phyloP scores from a whole-genome alignment of 2,797 vertebrate species.

The Coregonus sp. region DNA sequence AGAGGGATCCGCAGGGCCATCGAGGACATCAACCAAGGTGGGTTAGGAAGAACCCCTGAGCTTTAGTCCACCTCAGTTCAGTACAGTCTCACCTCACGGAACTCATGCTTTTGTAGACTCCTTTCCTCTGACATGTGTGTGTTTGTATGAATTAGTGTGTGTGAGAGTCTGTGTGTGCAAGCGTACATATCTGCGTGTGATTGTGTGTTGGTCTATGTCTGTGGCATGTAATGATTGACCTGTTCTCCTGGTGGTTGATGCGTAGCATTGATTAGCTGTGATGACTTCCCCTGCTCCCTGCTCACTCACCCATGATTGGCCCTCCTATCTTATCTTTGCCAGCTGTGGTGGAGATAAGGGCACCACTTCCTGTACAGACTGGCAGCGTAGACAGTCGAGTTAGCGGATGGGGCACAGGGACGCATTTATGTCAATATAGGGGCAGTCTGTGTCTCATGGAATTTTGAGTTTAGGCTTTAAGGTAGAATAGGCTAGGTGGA shows the following conservation, averaged over 20 bases:
- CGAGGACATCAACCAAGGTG: slow-evolving; percentile 95
- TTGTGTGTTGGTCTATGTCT: slow-evolving; percentile 37
- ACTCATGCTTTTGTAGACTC: too few species aligned
- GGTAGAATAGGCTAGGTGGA: background rate
- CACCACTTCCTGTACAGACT: slow-evolving; percentile 59
- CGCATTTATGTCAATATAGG: too few species aligned
- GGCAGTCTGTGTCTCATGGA: background rate
- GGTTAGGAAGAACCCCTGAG: background rate
- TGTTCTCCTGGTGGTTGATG: slow-evolving; percentile 52
- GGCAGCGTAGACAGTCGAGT: slow-evolving; percentile 24
- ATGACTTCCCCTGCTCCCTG: slow-evolving; percentile 57
- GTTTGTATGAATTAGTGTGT: background rate
- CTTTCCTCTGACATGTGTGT: background rate
- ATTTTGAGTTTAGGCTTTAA: background rate
- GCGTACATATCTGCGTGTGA: background rate
- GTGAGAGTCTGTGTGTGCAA: background rate
- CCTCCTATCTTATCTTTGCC: slow-evolving; percentile 60
- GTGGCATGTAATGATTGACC: slow-evolving; percentile 52
- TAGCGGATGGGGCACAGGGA: background rate
- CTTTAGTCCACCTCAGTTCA: background rate
- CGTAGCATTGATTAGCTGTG: slow-evolving; percentile 48
- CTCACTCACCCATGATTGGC: slow-evolving; percentile 58
- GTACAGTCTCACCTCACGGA: too few species aligned
- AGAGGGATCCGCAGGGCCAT: slow-evolving; percentile 93
- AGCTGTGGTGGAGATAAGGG: slow-evolving; percentile 62